phyloP scores from a whole-genome alignment of 2,888 invertebrate genomes.

The Drosophila cyrtoloma region DNA sequence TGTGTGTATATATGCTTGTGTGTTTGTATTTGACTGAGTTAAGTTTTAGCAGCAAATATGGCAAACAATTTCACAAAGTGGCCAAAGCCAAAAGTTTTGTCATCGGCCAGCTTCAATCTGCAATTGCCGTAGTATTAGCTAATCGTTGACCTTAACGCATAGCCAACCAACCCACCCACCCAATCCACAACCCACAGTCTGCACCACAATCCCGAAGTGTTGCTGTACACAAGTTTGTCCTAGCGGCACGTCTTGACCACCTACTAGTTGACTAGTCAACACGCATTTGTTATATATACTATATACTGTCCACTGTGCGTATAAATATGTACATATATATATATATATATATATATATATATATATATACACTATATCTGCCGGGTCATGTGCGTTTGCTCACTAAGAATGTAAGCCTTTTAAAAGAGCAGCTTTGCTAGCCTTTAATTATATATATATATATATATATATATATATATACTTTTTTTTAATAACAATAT shows the following conservation, averaged over 20 bases:
- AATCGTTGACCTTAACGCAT: conserved; percentile 62
- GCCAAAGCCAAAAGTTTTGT: conserved; percentile 71
- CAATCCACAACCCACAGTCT: background rate
- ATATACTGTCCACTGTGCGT: background rate
- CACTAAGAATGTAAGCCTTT: too few species aligned
- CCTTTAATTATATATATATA: background rate
- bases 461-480: too few species aligned
- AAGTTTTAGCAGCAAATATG: conserved; percentile 78
- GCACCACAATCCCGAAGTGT: background rate
- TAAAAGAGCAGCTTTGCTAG: background rate
- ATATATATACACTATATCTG: background rate
- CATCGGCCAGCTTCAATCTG: conserved; percentile 59
- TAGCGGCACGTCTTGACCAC: conserved; percentile 45
- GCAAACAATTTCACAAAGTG: conserved; percentile 80
- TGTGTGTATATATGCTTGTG: conserved; percentile 8
- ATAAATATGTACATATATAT: too few species aligned
- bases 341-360: background rate
- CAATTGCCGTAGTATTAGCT: conserved; percentile 66
- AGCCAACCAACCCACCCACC: conserved; percentile 7
- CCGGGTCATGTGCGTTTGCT: background rate
- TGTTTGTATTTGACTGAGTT: conserved; percentile 26
- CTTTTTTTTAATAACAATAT: background rate
- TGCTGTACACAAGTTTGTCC: background rate
- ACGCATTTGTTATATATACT: conserved; percentile 3
- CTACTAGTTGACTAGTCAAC: conserved; percentile 58